Evolutionary conservation across 53 echinoderm and acorn worm species (phyloP), one percentile per base, ranked within the genome.

Genomic region (Henricia sp.): DNA sequence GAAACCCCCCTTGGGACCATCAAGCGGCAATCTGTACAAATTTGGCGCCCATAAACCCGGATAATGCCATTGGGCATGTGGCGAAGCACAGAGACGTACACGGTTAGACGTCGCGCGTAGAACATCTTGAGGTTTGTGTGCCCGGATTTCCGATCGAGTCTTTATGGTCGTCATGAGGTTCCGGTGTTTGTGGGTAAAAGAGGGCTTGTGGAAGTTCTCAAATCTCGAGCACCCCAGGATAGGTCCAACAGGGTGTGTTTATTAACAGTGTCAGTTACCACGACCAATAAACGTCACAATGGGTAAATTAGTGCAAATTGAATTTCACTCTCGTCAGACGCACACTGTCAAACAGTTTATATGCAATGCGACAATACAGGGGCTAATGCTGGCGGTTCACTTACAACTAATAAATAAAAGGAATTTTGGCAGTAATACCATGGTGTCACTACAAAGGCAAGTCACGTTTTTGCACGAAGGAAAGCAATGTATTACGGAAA

Each of bases 31-130:
- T 64, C 46, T 62, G 50, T 44, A 23, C 80, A 25, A 80, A 80
- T 80, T 80, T 60, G 46, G 44, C 50, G 65, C 34, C 37, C 64
- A 64, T 80, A 80, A 80, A 80, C 50, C 32, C n/a, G 21, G 63
- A 43, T 16, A 70, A 46, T 35, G 63, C 64, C 64, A 35, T 32
- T 25, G 34, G 80, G 80, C 50, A n/a, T n/a, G 25, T 80, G 63
- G 65, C 64, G 43, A 80, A 80, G 64, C 27, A 48, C 63, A 80
- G 60, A 62, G 46, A 62, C 64, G 48, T n/a, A n/a, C 46, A 23
- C n/a, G n/a, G n/a, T n/a, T n/a, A n/a, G n/a, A n/a, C 23, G 59
- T 59, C 28, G 60, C 23, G 37, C 38, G 19, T 72, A 52, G 16
- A 26, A 54, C 35, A 21, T 34, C 36, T 53, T 73, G 53, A 54